Evolutionary conservation across 2,888 invertebrate species (phyloP).

Genomic region (Mythimna ferrago): DNA sequence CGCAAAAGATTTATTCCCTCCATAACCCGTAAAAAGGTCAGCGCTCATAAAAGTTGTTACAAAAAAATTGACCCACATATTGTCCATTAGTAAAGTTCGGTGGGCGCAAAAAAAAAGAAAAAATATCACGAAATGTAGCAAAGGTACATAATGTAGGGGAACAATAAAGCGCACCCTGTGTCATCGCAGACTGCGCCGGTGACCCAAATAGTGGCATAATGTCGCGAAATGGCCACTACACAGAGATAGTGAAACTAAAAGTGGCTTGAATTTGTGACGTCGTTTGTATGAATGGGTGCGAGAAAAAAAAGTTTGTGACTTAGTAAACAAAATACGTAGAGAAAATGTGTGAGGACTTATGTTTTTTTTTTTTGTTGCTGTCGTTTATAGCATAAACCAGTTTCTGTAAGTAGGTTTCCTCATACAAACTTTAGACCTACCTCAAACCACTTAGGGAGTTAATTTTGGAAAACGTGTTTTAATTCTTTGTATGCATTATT

Average conservation of each 20-base stretch:
- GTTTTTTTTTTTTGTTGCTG: background rate
- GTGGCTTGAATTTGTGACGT: slow-evolving; percentile 40
- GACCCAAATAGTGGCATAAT: slow-evolving; percentile 85
- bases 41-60: slow-evolving; percentile 32
- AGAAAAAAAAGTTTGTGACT: slow-evolving; percentile 5
- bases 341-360: background rate
- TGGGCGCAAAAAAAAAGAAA: slow-evolving; percentile 44
- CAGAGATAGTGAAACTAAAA: slow-evolving; percentile 61
- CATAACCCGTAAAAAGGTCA: slow-evolving; percentile 43
- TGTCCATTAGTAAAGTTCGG: slow-evolving; percentile 59
- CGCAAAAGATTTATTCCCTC: slow-evolving; percentile 30
- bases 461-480: no score
- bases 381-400: background rate
- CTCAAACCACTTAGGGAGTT: no score
- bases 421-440: no score
- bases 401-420: no score
- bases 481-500: no score
- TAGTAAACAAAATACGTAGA: background rate
- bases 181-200: slow-evolving; percentile 83
- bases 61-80: slow-evolving; percentile 62
- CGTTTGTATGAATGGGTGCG: slow-evolving; percentile 6
- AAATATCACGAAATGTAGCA: slow-evolving; percentile 60
- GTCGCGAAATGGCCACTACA: slow-evolving; percentile 82
- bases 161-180: slow-evolving; percentile 80
- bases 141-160: slow-evolving; percentile 68